Percentiles rank a stretch among this genome's conserved stretches.
Conservation (phyloP, 2,113 vertebrate genomes). For the Lagenorhynchus albirostris region DNA sequence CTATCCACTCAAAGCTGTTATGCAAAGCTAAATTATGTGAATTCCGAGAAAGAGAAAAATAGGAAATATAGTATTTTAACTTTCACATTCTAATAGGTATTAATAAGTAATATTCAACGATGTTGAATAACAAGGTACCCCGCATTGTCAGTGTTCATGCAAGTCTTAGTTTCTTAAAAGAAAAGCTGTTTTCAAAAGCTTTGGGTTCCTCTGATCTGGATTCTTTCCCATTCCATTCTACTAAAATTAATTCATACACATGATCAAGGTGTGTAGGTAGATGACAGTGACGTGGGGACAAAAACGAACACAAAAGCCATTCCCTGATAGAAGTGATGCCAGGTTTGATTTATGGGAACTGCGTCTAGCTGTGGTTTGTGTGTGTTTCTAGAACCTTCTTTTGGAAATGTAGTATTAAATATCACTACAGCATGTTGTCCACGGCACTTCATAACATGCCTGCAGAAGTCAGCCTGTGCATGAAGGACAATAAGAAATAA, state of each 20-base stretch:
- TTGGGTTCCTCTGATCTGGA: not conserved
- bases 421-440: not conserved
- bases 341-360: constrained; percentile 43
- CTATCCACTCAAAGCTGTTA: not conserved
- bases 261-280: constrained; percentile 31
- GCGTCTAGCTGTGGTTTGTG: constrained; percentile 45
- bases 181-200: constrained; percentile 33
- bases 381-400: constrained; percentile 43
- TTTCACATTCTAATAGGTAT: not conserved
- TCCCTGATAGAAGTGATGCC: not conserved
- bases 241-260: constrained; percentile 50
- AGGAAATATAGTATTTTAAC: not conserved
- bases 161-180: not conserved
- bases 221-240: constrained; percentile 9
- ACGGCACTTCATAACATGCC: not conserved
- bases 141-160: not conserved
- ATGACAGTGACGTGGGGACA: not conserved
- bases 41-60: not conserved
- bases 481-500: accelerated
- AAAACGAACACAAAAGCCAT: not conserved
- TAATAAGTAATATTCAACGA: not conserved
- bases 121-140: not conserved
- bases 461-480: not conserved
- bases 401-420: not conserved
- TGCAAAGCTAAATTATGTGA: not conserved